These are phyloP conservation scores for Sphaeridia pumilis DNA, from an alignment of 2,888 invertebrate species.

Conservation along the genomic window DNA sequence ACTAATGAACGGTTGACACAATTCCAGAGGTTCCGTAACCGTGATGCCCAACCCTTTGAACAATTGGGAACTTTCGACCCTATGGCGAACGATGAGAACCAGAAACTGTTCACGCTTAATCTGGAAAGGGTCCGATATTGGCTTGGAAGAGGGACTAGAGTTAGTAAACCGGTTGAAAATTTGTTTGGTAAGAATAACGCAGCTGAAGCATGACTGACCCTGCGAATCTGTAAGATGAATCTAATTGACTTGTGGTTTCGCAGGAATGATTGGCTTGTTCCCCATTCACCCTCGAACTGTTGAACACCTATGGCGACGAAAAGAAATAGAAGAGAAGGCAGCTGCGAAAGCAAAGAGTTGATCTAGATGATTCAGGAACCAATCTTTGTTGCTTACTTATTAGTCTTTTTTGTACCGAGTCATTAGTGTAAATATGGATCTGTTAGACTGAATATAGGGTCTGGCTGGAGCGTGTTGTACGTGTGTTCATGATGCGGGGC, in stretches of 20 bases:
- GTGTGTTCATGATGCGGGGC: too few species aligned
- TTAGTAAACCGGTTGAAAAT: constrained; percentile 60
- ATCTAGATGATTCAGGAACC: too few species aligned
- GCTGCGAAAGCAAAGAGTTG: too few species aligned
- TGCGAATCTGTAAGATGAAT: too few species aligned
- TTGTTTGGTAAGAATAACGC: constrained; percentile 44
- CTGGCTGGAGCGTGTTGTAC: too few species aligned
- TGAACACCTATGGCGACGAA: constrained; percentile 60
- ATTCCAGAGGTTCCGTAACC: constrained; percentile 38
- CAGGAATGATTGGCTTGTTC: constrained; percentile 65
- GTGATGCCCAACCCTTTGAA: constrained; percentile 63
- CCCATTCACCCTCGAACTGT: constrained; percentile 76
- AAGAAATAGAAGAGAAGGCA: constrained; percentile 14
- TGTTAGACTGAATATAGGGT: too few species aligned
- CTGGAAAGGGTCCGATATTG: constrained; percentile 78
- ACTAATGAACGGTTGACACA: too few species aligned
- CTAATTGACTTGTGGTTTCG: constrained; percentile 4
- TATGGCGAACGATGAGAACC: constrained; percentile 68
- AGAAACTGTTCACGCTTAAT: constrained; percentile 79
- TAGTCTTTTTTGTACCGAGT: too few species aligned
- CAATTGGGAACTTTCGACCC: constrained; percentile 89
- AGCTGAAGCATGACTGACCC: too few species aligned
- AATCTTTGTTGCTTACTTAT: too few species aligned
- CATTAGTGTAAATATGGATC: too few species aligned
- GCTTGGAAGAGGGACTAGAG: constrained; percentile 64